phyloP scores from a whole-genome alignment of 2,888 invertebrate species.

The Hyppa rectilinea region DNA sequence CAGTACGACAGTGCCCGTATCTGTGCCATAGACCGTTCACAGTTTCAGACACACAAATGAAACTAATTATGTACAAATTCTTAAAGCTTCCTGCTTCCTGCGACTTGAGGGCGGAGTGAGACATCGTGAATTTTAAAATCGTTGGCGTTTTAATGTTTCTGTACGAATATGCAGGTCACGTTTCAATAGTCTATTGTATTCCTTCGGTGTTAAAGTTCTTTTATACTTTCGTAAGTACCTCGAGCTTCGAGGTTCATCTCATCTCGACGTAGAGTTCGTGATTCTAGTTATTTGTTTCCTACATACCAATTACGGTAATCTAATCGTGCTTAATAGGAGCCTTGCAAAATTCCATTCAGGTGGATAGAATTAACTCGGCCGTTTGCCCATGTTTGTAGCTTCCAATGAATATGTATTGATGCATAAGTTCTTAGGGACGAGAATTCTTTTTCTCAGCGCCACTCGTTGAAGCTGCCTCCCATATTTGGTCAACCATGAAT shows the following conservation, averaged over 20 bases:
- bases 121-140: slow-evolving; percentile 63
- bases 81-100: slow-evolving; percentile 74
- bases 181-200: slow-evolving; percentile 63
- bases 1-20: slow-evolving; percentile 68
- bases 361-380: slow-evolving; percentile 74
- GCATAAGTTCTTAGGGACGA: slow-evolving; percentile 70
- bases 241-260: slow-evolving; percentile 43
- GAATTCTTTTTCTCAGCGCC: slow-evolving; percentile 75
- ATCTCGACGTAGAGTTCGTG: slow-evolving; percentile 56
- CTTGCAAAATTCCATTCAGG: slow-evolving; percentile 76
- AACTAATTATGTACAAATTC: slow-evolving; percentile 63
- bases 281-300: slow-evolving; percentile 77
- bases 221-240: slow-evolving; percentile 27
- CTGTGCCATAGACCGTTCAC: slow-evolving; percentile 43
- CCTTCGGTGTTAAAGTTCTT: slow-evolving; percentile 46
- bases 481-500: slow-evolving; percentile 79
- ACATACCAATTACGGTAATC: slow-evolving; percentile 76
- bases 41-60: slow-evolving; percentile 57
- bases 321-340: slow-evolving; percentile 72
- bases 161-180: slow-evolving; percentile 68
- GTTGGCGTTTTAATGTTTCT: slow-evolving; percentile 53
- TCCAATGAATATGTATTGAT: slow-evolving; percentile 79
- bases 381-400: slow-evolving; percentile 78
- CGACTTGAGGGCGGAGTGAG: slow-evolving; percentile 53
- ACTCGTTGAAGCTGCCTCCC: slow-evolving; percentile 72